Conservation (phyloP, 2,888 invertebrate species). For the Trissolcus brochymenae region DNA sequence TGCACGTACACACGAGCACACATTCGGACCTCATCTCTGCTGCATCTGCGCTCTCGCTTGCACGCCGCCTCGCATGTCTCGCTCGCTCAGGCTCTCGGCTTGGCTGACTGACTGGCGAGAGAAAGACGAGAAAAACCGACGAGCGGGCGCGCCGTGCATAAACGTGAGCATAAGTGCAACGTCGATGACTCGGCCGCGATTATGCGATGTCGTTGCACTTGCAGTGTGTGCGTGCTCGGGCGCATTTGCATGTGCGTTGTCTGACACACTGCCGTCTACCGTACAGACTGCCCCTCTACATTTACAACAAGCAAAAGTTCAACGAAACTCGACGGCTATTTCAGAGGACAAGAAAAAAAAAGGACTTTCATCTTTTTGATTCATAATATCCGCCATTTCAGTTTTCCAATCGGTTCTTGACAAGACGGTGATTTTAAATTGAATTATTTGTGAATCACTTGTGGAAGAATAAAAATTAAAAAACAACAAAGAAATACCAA, state of each 20-base stretch:
- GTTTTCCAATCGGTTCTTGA: too few species aligned
- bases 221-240: conserved; percentile 20
- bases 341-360: background rate
- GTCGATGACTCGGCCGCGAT: conserved; percentile 16
- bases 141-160: conserved; percentile 42
- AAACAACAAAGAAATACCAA: too few species aligned
- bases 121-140: conserved; percentile 39
- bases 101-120: conserved; percentile 47
- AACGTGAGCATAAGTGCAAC: conserved; percentile 52
- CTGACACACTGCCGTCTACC: conserved; percentile 42
- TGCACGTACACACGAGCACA: conserved; percentile 61
- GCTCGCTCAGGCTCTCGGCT: conserved; percentile 25
- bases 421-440: too few species aligned
- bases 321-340: background rate
- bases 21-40: conserved; percentile 41
- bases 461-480: too few species aligned
- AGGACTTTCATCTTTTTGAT: too few species aligned
- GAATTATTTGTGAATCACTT: too few species aligned
- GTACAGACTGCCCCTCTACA: conserved; percentile 16
- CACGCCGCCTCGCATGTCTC: conserved; percentile 11
- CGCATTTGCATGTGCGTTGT: conserved; percentile 28
- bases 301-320: background rate
- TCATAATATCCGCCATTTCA: too few species aligned
- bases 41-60: conserved; percentile 29
- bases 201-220: conserved; percentile 49